Evolutionary conservation across 2,113 vertebrate genomes (phyloP).

Genomic region (Syrmaticus mikado): DNA sequence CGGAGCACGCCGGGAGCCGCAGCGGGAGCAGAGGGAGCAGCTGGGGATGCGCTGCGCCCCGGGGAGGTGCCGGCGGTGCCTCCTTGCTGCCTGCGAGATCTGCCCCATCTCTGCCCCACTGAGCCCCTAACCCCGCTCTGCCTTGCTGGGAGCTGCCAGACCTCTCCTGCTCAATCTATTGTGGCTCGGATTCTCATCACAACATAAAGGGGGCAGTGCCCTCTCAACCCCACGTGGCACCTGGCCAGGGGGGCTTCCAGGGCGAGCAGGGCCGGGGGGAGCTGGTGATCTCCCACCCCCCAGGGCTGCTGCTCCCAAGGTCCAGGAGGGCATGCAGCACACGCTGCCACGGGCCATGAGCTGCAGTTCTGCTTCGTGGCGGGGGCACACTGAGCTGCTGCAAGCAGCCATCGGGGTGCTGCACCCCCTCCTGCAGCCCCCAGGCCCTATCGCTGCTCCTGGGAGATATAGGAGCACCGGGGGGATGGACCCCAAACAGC

Average conservation of each 20-base stretch:
- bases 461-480: neutral
- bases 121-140: neutral
- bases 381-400: accelerated
- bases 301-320: neutral
- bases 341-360: accelerated
- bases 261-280: accelerated
- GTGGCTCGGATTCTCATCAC: too few species aligned
- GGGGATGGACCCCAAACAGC: neutral
- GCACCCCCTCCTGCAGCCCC: neutral
- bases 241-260: too few species aligned
- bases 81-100: neutral
- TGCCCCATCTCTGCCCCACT: neutral
- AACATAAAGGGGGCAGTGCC: neutral
- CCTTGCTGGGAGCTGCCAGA: neutral
- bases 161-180: too few species aligned
- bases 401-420: accelerated
- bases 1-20: constrained; percentile 21
- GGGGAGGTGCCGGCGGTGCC: neutral
- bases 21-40: neutral
- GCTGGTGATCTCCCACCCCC: too few species aligned
- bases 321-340: neutral
- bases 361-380: accelerated
- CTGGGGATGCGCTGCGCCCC: neutral
- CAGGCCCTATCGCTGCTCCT: neutral
- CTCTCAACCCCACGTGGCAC: neutral